These are phyloP conservation scores for Callithrix jacchus DNA, from an alignment of 2,113 vertebrate genomes.

Conservation along the genomic window DNA sequence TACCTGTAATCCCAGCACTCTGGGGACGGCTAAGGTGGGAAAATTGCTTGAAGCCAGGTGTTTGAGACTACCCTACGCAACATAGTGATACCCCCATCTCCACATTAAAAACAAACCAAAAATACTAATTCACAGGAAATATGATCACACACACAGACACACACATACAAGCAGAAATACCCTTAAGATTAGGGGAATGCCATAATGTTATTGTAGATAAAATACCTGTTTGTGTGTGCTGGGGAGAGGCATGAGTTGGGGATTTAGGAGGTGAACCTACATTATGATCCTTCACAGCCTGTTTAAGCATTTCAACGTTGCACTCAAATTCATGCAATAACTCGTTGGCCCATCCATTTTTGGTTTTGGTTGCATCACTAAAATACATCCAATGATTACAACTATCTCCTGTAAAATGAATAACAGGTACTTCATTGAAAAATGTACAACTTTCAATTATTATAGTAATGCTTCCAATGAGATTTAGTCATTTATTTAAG, in stretches of 20 bases:
- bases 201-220: constrained; percentile 49
- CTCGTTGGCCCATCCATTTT: constrained; percentile 91
- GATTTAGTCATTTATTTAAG: constrained; percentile 30
- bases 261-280: constrained; percentile 81
- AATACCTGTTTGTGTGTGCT: constrained; percentile 85
- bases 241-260: constrained; percentile 87
- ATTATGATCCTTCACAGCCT: constrained; percentile 88
- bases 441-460: constrained; percentile 22
- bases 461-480: neutral
- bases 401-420: constrained; percentile 88
- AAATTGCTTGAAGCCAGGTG: too few species aligned
- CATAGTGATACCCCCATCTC: too few species aligned
- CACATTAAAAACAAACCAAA: too few species aligned
- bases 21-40: too few species aligned
- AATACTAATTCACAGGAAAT: constrained; percentile 25
- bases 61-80: too few species aligned
- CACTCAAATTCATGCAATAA: constrained; percentile 93
- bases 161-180: neutral
- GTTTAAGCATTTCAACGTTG: constrained; percentile 95
- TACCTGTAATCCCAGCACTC: too few species aligned
- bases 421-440: constrained; percentile 42
- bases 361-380: constrained; percentile 94
- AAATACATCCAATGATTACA: constrained; percentile 98
- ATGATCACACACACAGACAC: neutral
- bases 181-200: neutral